Evolutionary conservation across 2,797 vertebrate species (phyloP).

Genomic region (Diplodus sargus): DNA sequence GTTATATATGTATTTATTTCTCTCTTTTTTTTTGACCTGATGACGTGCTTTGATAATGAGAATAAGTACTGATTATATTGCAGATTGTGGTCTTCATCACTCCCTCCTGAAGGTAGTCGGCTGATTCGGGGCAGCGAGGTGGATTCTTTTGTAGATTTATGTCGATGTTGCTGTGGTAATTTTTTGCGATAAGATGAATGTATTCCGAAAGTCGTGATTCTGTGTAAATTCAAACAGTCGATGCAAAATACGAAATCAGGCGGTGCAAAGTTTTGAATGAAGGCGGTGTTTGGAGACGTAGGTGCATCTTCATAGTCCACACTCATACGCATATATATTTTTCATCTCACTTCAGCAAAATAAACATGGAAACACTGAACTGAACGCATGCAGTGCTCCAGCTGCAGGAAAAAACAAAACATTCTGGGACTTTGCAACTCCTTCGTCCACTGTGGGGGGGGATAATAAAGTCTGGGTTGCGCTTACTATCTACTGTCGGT

Average conservation of each 20-base stretch:
- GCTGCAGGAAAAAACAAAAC: constrained; percentile 40
- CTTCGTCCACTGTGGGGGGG: neutral
- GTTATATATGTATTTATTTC: constrained; percentile 83
- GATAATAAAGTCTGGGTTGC: constrained; percentile 40
- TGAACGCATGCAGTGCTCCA: constrained; percentile 13
- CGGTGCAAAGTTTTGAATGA: constrained; percentile 42
- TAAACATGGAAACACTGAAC: neutral
- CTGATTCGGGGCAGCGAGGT: constrained; percentile 40
- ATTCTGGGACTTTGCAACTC: neutral
- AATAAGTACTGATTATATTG: constrained; percentile 51
- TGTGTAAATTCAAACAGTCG: constrained; percentile 63
- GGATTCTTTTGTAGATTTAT: constrained; percentile 51
- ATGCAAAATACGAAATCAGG: constrained; percentile 59
- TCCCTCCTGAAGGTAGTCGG: constrained; percentile 36
- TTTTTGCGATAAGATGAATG: constrained; percentile 74
- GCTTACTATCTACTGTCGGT: constrained; percentile 33
- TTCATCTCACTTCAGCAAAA: neutral
- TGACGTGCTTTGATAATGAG: constrained; percentile 63
- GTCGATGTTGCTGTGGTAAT: constrained; percentile 70
- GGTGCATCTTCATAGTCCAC: constrained; percentile 44
- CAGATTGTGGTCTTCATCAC: constrained; percentile 56
- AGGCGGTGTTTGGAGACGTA: constrained; percentile 39
- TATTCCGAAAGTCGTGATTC: constrained; percentile 72
- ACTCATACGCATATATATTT: constrained; percentile 18
- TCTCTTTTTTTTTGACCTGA: constrained; percentile 76